phyloP scores from a whole-genome alignment of 2,113 vertebrate species.

The Phylloscopus trochilus region DNA sequence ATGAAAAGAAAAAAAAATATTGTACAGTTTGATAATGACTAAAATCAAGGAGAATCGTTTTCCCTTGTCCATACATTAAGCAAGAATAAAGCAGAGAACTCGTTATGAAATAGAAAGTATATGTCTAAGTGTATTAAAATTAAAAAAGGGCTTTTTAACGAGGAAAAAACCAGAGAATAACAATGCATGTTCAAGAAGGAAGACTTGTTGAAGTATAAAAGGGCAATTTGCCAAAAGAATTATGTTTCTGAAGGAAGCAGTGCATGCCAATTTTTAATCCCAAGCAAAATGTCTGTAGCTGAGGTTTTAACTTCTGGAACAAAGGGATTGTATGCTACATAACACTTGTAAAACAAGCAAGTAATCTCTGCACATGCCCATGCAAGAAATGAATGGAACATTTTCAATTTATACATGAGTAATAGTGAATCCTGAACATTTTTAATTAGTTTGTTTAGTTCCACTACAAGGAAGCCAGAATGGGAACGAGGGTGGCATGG shows the following conservation, averaged over 20 bases:
- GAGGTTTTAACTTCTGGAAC: constrained; percentile 23
- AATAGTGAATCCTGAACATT: not conserved
- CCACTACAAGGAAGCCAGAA: not conserved
- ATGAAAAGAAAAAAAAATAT: not conserved
- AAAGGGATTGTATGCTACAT: not conserved
- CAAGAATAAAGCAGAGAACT: not conserved
- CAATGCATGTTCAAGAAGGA: not conserved
- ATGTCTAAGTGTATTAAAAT: not conserved
- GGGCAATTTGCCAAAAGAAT: constrained; percentile 9
- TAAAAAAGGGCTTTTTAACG: not conserved
- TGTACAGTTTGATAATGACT: not conserved
- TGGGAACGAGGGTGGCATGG: not conserved
- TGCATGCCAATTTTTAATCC: constrained; percentile 6
- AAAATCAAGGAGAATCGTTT: not conserved
- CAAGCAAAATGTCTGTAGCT: constrained; percentile 4
- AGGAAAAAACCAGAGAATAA: not conserved
- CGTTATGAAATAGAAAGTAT: not conserved
- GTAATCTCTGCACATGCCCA: not conserved
- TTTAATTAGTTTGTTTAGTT: constrained; percentile 1
- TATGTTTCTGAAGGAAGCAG: not conserved
- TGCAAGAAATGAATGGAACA: not conserved
- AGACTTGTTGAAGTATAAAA: not conserved
- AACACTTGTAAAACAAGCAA: constrained; percentile 30
- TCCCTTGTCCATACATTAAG: not conserved
- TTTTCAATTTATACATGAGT: not conserved